Conservation (phyloP, 2,888 invertebrate species). For the Agrochola lota region DNA sequence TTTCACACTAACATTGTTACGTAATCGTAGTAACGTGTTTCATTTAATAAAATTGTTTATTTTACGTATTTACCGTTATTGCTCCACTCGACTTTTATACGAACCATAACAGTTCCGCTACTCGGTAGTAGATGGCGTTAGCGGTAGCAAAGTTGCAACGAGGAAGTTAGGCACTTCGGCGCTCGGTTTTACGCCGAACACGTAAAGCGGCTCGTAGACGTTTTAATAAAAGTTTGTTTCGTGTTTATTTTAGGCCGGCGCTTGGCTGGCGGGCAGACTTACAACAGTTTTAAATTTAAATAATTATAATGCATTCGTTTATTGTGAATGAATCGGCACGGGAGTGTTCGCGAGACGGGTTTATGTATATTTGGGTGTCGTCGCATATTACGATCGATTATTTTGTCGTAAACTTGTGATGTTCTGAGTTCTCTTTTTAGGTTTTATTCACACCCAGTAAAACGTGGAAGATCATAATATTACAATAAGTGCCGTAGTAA, state of each 20-base stretch:
- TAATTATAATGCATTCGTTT: conserved; percentile 73
- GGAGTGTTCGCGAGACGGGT: conserved; percentile 51
- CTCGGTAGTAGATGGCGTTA: conserved; percentile 84
- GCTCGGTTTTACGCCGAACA: conserved; percentile 74
- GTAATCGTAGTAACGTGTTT: conserved; percentile 67
- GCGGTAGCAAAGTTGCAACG: conserved; percentile 52
- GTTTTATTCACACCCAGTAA: conserved; percentile 50
- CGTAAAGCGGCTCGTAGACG: conserved; percentile 76
- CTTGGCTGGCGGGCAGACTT: conserved; percentile 73
- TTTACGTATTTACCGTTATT: conserved; percentile 58
- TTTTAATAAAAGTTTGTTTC: conserved; percentile 83
- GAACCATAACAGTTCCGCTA: conserved; percentile 82
- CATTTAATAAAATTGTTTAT: conserved; percentile 59
- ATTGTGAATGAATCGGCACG: conserved; percentile 67
- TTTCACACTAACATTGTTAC: conserved; percentile 72
- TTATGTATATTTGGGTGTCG: conserved; percentile 65
- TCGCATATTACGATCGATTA: conserved; percentile 65
- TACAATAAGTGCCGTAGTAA: conserved; percentile 44
- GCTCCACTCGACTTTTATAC: conserved; percentile 61
- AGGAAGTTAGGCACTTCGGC: conserved; percentile 46
- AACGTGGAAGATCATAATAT: conserved; percentile 49
- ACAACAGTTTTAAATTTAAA: conserved; percentile 78
- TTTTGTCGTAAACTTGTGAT: conserved; percentile 63
- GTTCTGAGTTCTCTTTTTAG: conserved; percentile 54
- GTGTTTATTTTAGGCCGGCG: conserved; percentile 80